Evolutionary conservation across 2,113 vertebrate species (phyloP).

Genomic region (Sturnira hondurensis): DNA sequence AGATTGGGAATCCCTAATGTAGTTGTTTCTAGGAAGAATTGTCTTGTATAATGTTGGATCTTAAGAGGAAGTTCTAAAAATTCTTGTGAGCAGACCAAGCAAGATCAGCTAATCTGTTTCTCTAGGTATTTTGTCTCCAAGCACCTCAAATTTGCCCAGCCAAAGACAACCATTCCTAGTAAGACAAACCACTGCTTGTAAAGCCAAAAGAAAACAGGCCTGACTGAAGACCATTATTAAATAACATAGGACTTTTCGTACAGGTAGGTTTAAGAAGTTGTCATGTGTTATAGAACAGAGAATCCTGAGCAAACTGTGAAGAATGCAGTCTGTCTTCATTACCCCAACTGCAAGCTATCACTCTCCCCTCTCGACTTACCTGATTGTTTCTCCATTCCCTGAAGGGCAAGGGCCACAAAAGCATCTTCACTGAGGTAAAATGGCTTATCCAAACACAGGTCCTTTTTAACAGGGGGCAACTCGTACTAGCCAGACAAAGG

Average conservation of each 20-base stretch:
- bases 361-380: no score
- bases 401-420: neutral
- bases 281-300: neutral
- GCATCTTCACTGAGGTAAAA: neutral
- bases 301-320: neutral
- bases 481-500: neutral
- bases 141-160: neutral
- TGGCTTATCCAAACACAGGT: neutral
- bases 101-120: neutral
- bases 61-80: slow-evolving; percentile 3
- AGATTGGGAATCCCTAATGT: neutral
- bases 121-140: slow-evolving; percentile 17
- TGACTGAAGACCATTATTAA: neutral
- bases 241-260: neutral
- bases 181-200: neutral
- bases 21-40: neutral
- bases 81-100: neutral
- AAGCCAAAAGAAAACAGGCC: neutral
- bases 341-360: neutral
- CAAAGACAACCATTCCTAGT: slow-evolving; percentile 6
- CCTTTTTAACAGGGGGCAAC: neutral
- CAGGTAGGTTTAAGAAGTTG: neutral
- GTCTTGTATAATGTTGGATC: neutral
- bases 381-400: neutral
- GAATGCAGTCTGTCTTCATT: neutral